These are phyloP conservation scores for Enteromius treurensis DNA, from an alignment of 2,797 vertebrate species.

Conservation along the genomic window DNA sequence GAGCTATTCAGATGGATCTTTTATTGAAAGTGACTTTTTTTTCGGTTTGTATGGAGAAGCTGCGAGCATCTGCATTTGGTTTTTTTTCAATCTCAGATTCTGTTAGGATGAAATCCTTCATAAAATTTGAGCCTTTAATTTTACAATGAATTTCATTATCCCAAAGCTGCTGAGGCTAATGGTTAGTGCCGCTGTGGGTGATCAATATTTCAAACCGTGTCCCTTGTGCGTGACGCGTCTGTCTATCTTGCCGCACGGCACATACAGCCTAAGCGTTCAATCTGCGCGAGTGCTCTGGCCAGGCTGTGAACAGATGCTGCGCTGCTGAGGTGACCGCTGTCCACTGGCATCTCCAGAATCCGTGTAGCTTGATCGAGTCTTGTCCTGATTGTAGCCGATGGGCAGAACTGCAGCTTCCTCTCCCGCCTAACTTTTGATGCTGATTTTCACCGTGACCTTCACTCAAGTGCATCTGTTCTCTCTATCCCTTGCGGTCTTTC, in stretches of 20 bases:
- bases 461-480: conserved; percentile 38
- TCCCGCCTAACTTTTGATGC: conserved; percentile 7
- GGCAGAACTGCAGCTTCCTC: conserved; percentile 30
- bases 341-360: conserved; percentile 41
- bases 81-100: conserved; percentile 50
- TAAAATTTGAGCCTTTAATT: conserved; percentile 56
- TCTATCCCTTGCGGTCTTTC: background rate
- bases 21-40: conserved; percentile 44
- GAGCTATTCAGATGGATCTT: conserved; percentile 37
- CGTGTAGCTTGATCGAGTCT: conserved; percentile 54
- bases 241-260: background rate
- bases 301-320: conserved; percentile 50
- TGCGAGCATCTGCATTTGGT: conserved; percentile 36
- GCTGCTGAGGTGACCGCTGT: conserved; percentile 48
- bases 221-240: background rate
- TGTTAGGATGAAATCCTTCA: conserved; percentile 51
- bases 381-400: conserved; percentile 53
- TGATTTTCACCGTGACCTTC: conserved; percentile 49
- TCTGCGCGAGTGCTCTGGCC: background rate
- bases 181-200: conserved; percentile 38
- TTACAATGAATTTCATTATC: conserved; percentile 57
- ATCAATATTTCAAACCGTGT: conserved; percentile 53
- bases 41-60: background rate
- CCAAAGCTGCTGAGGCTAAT: conserved; percentile 47
- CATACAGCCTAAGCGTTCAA: background rate